A percentile compares a stretch with the other conserved stretches of the same genome.
phyloP scores from a whole-genome alignment of 2,797 vertebrate species.

The Catamblyrhynchus diadema region DNA sequence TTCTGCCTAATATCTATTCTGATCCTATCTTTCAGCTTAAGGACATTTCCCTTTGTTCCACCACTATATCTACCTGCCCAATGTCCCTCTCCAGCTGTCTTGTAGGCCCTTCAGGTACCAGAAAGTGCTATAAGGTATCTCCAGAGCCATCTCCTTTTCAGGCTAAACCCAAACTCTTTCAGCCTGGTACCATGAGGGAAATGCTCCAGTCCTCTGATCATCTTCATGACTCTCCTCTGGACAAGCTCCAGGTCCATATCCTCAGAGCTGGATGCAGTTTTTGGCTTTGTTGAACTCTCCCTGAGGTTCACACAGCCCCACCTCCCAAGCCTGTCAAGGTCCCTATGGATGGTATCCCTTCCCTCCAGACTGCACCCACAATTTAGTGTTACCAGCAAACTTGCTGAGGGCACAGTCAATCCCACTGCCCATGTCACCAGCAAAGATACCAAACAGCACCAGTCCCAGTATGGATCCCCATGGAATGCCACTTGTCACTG shows the following conservation, averaged over 20 bases:
- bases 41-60: background rate
- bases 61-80: background rate
- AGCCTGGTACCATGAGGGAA: background rate
- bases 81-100: background rate
- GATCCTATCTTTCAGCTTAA: background rate
- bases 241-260: background rate
- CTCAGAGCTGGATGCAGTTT: background rate
- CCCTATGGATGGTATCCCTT: background rate
- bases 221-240: background rate
- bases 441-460: background rate
- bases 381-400: background rate
- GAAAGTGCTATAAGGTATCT: background rate
- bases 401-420: fast-evolving
- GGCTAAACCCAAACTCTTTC: background rate
- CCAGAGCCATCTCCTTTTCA: background rate
- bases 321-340: background rate
- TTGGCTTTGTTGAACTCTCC: background rate
- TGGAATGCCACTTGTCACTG: background rate
- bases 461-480: fast-evolving
- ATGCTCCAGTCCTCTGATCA: background rate
- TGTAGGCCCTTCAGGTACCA: background rate
- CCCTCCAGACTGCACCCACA: no score
- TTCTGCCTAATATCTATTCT: background rate
- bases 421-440: background rate
- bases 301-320: background rate